Base-by-base conservation (phyloP, 1,140 invertebrate species). In the Heliconius eleuchia region DNA sequence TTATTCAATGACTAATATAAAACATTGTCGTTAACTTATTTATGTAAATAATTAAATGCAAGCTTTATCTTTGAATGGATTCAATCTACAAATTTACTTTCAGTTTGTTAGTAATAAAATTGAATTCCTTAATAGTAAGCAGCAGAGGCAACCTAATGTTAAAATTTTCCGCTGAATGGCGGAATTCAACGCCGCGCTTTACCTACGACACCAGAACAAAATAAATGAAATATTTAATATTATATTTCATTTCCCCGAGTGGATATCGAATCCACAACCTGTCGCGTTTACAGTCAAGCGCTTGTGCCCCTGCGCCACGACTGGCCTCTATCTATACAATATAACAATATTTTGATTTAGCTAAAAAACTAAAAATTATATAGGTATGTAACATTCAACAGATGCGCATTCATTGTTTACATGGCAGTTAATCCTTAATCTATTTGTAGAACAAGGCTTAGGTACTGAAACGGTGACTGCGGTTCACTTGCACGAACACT, bases 361-460 rank as follows among this genome's bases (percentile, higher is more conserved):
- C 18, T 8, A 57, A 52, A 6, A 23, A 23, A 23, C 23, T 23
- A 23, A 66, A 66, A 13, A 13, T 27, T 27, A 66, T 27, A 57
- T 27, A 11, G 2, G 7, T 23, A n/a, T 66, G 13, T 66, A 27
- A 27, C 60, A 66, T 66, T 66, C 52, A 76, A 76, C 74, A 80
- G 71, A 73, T 73, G 74, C 23, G 78, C 37, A 76, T 50, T 39
- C 18, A 52, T 39, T 39, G 66, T 73, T 27, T 66, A 37, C 71
- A 55, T 71, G 71, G 39, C 19, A 73, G 27, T 37, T 80, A 73
- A 80, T 76, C 71, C 52, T 37, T 80, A 80, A 80, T 76, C 79
- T 42, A 19, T 70, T 76, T 76, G 71, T 76, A 80, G 9, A 80
- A 80, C 79, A 80, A 80, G 74, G 79, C 74, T 76, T 80, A 76